Evolutionary conservation across 2,797 vertebrate species (phyloP).

Genomic region (Myripristis jacobus): DNA sequence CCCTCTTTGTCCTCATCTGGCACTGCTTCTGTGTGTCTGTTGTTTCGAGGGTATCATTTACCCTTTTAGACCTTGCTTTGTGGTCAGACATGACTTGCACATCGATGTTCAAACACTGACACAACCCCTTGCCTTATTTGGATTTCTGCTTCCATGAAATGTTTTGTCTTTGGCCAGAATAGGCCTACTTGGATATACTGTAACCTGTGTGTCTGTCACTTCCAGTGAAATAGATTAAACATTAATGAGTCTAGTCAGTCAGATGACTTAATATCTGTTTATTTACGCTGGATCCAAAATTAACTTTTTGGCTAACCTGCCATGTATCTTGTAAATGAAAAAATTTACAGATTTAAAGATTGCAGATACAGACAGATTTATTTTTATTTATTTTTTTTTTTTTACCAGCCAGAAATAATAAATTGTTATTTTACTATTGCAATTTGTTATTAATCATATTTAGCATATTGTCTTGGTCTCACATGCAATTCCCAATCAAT

Average conservation of each 20-base stretch:
- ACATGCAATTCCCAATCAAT: too few species aligned
- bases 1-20: conserved; percentile 55
- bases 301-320: too few species aligned
- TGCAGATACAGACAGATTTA: too few species aligned
- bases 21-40: conserved; percentile 43
- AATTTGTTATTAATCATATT: too few species aligned
- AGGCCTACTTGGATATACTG: neutral
- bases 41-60: conserved; percentile 58
- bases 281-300: too few species aligned
- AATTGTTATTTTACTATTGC: too few species aligned
- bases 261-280: conserved; percentile 5
- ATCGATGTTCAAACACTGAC: conserved; percentile 41
- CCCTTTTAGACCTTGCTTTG: conserved; percentile 59
- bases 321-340: too few species aligned
- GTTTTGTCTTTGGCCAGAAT: neutral
- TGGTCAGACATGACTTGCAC: conserved; percentile 55
- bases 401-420: too few species aligned
- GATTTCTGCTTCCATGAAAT: conserved; percentile 10
- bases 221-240: neutral
- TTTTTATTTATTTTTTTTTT: too few species aligned
- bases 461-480: too few species aligned
- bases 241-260: neutral
- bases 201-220: neutral
- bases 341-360: too few species aligned
- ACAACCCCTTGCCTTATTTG: conserved; percentile 18